phyloP scores from a whole-genome alignment of 2,113 vertebrate genomes.

The Pontoporia blainvillei region DNA sequence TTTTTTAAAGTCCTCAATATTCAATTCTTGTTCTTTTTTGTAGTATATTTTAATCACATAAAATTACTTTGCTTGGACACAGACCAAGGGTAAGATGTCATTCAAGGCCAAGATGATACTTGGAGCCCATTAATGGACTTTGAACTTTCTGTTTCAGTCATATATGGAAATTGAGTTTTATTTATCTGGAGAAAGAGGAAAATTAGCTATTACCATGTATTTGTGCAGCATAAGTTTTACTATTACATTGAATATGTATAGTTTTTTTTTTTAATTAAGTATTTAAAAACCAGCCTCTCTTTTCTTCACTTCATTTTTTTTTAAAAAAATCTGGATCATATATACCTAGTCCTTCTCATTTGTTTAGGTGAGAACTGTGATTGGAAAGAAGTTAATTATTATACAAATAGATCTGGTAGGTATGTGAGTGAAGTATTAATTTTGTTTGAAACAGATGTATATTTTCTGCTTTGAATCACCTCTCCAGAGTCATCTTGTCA shows the following conservation, averaged over 20 bases:
- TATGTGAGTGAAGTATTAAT: slow-evolving; percentile 11
- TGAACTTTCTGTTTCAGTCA: neutral
- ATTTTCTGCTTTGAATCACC: slow-evolving; percentile 11
- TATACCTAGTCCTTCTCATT: neutral
- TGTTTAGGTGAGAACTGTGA: slow-evolving; percentile 29
- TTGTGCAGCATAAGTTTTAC: slow-evolving; percentile 5
- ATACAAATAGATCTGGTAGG: neutral
- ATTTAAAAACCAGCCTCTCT: neutral
- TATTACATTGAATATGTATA: neutral
- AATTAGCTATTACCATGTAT: neutral
- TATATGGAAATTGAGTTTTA: neutral
- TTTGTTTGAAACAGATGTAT: slow-evolving; percentile 18
- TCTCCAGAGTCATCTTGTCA: slow-evolving; percentile 32
- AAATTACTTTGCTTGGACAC: slow-evolving; percentile 17
- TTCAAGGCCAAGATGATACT: neutral
- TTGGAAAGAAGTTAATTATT: slow-evolving; percentile 36
- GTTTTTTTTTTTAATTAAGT: neutral
- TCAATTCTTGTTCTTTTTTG: neutral
- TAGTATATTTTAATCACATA: neutral
- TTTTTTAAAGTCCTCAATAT: neutral
- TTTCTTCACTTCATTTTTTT: slow-evolving; percentile 13
- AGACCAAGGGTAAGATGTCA: neutral
- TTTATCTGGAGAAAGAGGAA: neutral
- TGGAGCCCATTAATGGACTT: neutral
- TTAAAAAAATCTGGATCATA: neutral